These are phyloP conservation scores for Crematogaster levior DNA, from an alignment of 2,888 invertebrate genomes.

Conservation along the genomic window DNA sequence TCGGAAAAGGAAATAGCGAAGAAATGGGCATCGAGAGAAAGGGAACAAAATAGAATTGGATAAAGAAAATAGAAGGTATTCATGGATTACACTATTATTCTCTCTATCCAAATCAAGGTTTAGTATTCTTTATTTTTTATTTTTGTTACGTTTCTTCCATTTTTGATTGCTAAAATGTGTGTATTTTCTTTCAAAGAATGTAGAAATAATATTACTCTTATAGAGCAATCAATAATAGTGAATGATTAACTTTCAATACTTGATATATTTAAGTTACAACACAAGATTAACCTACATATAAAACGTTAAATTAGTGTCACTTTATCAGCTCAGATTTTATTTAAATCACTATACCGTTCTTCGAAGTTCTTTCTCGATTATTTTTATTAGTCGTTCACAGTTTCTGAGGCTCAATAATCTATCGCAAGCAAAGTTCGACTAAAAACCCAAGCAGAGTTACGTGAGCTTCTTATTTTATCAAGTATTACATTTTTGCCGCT, in stretches of 20 bases:
- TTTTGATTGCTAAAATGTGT: not conserved
- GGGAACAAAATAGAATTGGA: constrained; percentile 14
- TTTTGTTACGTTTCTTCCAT: not conserved
- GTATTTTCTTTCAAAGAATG: not conserved
- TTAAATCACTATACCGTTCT: constrained; percentile 19
- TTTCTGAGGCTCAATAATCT: constrained; percentile 24
- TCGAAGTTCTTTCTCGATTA: constrained; percentile 20
- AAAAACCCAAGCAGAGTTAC: constrained; percentile 31
- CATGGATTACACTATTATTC: not conserved
- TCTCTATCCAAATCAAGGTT: constrained; percentile 23
- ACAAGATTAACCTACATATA: not conserved
- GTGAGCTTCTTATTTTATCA: constrained; percentile 40
- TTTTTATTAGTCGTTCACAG: constrained; percentile 26
- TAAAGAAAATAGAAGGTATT: constrained; percentile 12
- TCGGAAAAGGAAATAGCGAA: constrained; percentile 1
- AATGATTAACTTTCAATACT: not conserved
- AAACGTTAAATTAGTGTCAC: not conserved
- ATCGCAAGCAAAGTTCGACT: constrained; percentile 28
- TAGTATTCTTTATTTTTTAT: constrained; percentile 13
- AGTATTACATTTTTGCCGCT: constrained; percentile 49
- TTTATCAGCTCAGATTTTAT: not conserved
- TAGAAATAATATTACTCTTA: not conserved
- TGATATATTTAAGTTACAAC: not conserved
- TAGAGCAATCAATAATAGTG: not conserved
- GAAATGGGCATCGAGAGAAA: not conserved